Evolutionary conservation across 2,797 vertebrate genomes (phyloP).

Genomic region (Tapirus indicus): DNA sequence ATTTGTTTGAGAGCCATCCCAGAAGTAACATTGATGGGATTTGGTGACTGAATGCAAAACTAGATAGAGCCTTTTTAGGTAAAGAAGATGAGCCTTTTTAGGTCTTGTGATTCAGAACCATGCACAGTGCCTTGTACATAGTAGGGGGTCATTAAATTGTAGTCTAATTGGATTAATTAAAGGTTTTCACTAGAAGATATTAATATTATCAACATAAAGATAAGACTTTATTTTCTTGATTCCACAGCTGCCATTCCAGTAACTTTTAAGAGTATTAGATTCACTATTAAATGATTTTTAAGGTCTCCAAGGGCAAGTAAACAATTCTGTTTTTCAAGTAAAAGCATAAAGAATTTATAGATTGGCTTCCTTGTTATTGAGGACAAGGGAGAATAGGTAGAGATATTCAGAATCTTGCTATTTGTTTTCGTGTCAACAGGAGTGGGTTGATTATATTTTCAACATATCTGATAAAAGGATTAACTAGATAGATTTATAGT

Average conservation of each 20-base stretch:
- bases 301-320: background rate
- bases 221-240: slow-evolving; percentile 35
- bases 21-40: background rate
- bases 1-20: slow-evolving; percentile 17
- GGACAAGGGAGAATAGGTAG: background rate
- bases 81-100: background rate
- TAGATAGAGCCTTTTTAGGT: background rate
- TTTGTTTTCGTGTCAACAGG: slow-evolving; percentile 32
- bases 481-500: background rate
- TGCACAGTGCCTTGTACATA: background rate
- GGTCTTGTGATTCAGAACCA: background rate
- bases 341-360: background rate
- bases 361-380: slow-evolving; percentile 5
- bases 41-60: background rate
- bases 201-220: background rate
- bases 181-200: background rate
- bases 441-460: background rate
- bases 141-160: background rate
- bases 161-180: slow-evolving; percentile 16
- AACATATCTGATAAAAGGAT: background rate
- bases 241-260: background rate
- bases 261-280: background rate
- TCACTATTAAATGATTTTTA: slow-evolving; percentile 28
- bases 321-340: background rate
- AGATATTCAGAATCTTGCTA: background rate